Percentiles rank a stretch among this genome's conserved stretches.
Evolutionary conservation across 2,888 invertebrate species (phyloP).

Genomic region (Synanthedon formicaeformis): DNA sequence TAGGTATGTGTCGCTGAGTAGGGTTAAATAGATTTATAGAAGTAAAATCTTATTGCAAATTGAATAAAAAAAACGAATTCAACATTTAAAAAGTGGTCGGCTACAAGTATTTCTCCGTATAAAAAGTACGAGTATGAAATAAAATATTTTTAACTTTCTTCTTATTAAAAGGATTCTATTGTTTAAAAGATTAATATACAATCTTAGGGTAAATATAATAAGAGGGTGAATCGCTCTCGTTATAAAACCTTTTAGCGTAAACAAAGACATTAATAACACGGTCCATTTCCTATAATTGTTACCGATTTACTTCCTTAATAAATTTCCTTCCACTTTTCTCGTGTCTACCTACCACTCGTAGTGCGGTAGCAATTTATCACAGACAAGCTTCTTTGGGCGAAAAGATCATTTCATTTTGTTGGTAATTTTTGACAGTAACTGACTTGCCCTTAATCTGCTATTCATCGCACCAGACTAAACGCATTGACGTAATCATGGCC

Average conservation of each 20-base stretch:
- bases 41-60: too few relatives aligned
- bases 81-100: too few relatives aligned
- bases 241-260: constrained; percentile 9
- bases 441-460: neutral
- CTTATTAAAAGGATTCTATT: too few relatives aligned
- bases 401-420: neutral
- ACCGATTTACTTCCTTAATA: constrained; percentile 14
- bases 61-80: too few relatives aligned
- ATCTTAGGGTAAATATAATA: too few relatives aligned
- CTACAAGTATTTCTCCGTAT: too few relatives aligned
- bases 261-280: constrained; percentile 20
- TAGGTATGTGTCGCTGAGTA: too few relatives aligned
- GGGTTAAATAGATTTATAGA: too few relatives aligned
- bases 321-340: constrained; percentile 10
- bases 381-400: neutral
- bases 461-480: neutral
- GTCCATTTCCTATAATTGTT: constrained; percentile 16
- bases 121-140: too few relatives aligned
- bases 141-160: too few relatives aligned
- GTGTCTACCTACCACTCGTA: neutral
- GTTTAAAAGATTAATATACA: too few relatives aligned
- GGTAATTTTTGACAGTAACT: neutral
- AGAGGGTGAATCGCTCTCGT: too few relatives aligned
- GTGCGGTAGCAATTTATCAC: constrained; percentile 1
- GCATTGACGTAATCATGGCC: neutral